These are phyloP conservation scores for Mormyrops boulengeri DNA, from an alignment of 2,797 vertebrate genomes.

Conservation along the genomic window DNA sequence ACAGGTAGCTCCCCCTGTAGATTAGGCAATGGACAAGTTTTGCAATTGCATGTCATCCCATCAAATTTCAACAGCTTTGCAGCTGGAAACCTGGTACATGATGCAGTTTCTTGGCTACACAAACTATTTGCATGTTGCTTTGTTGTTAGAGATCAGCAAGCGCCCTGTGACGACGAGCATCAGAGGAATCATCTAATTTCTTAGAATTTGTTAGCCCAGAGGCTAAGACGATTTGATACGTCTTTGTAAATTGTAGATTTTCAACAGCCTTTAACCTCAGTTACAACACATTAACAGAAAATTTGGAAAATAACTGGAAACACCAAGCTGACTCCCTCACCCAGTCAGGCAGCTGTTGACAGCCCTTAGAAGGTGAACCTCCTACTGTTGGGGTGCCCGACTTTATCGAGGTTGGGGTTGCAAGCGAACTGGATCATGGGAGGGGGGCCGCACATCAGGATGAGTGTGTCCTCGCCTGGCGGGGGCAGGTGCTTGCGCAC, in stretches of 20 bases:
- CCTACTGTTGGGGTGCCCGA: slow-evolving; percentile 65
- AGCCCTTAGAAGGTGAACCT: slow-evolving; percentile 70
- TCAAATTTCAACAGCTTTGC: not conserved
- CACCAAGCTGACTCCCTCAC: not conserved
- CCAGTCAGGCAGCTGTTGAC: not conserved
- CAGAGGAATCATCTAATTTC: not conserved
- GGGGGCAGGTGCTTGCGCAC: slow-evolving; percentile 74
- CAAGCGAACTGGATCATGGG: slow-evolving; percentile 97
- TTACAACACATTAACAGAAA: not conserved
- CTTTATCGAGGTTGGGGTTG: slow-evolving; percentile 86
- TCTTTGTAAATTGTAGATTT: not conserved
- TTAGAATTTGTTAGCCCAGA: not conserved
- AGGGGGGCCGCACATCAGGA: slow-evolving; percentile 92
- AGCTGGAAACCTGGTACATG: not conserved
- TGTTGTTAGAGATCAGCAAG: not conserved
- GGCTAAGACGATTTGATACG: not conserved
- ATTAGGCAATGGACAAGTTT: not conserved
- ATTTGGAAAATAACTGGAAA: not conserved
- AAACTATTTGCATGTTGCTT: not conserved
- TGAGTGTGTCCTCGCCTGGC: slow-evolving; percentile 67
- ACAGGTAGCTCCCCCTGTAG: not conserved
- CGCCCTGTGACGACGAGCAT: not conserved
- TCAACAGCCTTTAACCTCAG: not conserved
- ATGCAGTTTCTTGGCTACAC: not conserved
- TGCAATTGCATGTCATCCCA: not conserved